A percentile compares a stretch with the other conserved stretches of the same genome.
Conservation (phyloP, 2,888 invertebrate species). For the Drosophila phalerata region DNA sequence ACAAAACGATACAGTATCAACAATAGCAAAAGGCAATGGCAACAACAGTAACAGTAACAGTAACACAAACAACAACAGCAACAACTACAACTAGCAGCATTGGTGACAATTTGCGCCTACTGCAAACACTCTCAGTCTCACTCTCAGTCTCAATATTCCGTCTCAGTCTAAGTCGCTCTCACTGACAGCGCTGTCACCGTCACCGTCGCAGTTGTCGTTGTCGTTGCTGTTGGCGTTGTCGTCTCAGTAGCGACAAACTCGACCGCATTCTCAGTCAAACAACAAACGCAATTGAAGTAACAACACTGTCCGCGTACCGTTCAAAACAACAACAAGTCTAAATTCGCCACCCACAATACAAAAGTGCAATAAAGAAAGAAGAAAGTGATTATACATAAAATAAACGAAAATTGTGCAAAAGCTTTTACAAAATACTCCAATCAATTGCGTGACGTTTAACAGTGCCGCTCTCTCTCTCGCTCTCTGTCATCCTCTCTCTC, state of each 20-base stretch:
- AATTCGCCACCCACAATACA: slow-evolving; percentile 18
- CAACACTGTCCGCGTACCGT: slow-evolving; percentile 62
- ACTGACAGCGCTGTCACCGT: slow-evolving; percentile 40
- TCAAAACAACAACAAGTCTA: slow-evolving; percentile 19
- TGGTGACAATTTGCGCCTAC: slow-evolving; percentile 71
- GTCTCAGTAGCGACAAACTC: slow-evolving; percentile 55
- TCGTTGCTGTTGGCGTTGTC: slow-evolving; percentile 21
- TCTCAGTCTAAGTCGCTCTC: slow-evolving; percentile 43
- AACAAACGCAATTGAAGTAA: slow-evolving; percentile 77
- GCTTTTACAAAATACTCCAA: slow-evolving; percentile 11
- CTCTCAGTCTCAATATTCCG: not conserved
- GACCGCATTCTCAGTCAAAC: slow-evolving; percentile 76
- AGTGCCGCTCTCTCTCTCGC: slow-evolving; percentile 2
- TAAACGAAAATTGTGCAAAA: slow-evolving; percentile 33
- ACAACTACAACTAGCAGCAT: slow-evolving; percentile 39
- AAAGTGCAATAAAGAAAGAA: slow-evolving; percentile 26
- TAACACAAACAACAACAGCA: slow-evolving; percentile 34
- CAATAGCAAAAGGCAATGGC: slow-evolving; percentile 36
- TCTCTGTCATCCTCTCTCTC: not conserved
- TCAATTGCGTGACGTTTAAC: slow-evolving; percentile 23
- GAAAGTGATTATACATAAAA: slow-evolving; percentile 46
- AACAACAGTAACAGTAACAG: slow-evolving; percentile 39
- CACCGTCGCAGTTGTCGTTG: slow-evolving; percentile 4
- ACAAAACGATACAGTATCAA: slow-evolving; percentile 52
- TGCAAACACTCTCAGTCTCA: slow-evolving; percentile 67